Evolutionary conservation across 2,888 invertebrate species (phyloP), one percentile per base, ranked within the genome.

Genomic region (Pammene aurita): DNA sequence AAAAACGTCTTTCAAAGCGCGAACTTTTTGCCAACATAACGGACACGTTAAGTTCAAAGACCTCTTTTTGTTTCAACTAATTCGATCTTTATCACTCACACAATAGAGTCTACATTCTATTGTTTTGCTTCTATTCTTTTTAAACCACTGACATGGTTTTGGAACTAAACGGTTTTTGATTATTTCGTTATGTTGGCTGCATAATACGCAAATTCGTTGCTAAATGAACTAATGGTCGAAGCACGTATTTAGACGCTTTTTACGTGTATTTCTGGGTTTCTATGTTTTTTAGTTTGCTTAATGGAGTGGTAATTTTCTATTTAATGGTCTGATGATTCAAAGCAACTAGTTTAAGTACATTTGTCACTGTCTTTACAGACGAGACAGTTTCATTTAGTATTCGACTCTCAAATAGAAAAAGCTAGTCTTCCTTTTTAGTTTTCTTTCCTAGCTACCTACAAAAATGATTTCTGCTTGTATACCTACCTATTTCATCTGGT

Each of bases 131-230:
- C 14, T 41, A 56, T 67, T 67, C 16, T 61, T 60, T 66, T 68
- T 68, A 63, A 67, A 67, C 13, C 67, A 68, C 18, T 63, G 67
- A 63, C 63, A 63, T 52, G 63, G 35, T 63, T 68, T 68, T 68
- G 50, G 57, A 57, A 44, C 63, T 68, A 68, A 68, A 68, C 67
- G 35, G 67, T 63, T 68, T 68, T 68, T 63, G 63, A 63, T 68
- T 63, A 50, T 67, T 67, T 67, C 35, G 58, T 67, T 67, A 56
- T 67, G 62, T 68, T 63, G 63, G 50, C 63, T 35, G 52, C 44
- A 67, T 62, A 62, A 56, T 62, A 46, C 46, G 38, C 44, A 35
- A 55, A 67, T 67, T 60, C 35, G 7, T 66, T 60, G 55, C 54
- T 1, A 58, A 60, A 66, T 60, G 35, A 7, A 16, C 16, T 7